These are phyloP conservation scores for Drosophila micromelanica DNA, from an alignment of 1,140 invertebrate species.

Conservation along the genomic window DNA sequence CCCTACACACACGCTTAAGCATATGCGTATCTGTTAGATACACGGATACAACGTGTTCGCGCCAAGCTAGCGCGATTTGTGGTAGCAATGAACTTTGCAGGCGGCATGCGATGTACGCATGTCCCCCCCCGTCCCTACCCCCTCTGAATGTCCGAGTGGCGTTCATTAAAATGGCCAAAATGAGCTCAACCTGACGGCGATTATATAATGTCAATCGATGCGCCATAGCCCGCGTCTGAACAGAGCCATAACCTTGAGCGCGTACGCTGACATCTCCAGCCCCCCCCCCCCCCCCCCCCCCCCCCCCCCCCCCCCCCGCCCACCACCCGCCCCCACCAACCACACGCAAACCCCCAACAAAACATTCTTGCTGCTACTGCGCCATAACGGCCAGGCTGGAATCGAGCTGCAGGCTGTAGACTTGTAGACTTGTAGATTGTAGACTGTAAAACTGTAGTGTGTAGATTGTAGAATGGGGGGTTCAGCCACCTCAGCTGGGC, in stretches of 20 bases:
- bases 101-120: slow-evolving; percentile 14
- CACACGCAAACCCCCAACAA: too few relatives aligned
- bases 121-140: too few relatives aligned
- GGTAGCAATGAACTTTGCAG: slow-evolving; percentile 53
- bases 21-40: slow-evolving; percentile 28
- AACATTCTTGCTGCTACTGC: slow-evolving; percentile 72
- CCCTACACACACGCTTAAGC: slow-evolving; percentile 22
- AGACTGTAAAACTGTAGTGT: not conserved
- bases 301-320: too few relatives aligned
- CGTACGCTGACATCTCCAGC: slow-evolving; percentile 73
- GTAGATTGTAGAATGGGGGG: slow-evolving; percentile 20
- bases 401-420: slow-evolving; percentile 21
- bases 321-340: too few relatives aligned
- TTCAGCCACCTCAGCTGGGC: slow-evolving; percentile 47
- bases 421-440: not conserved
- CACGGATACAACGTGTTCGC: slow-evolving; percentile 38
- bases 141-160: not conserved
- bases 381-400: slow-evolving; percentile 53
- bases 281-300: too few relatives aligned
- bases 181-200: slow-evolving; percentile 57
- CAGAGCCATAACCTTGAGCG: slow-evolving; percentile 66
- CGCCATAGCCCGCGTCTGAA: slow-evolving; percentile 50
- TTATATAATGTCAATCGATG: slow-evolving; percentile 73
- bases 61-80: slow-evolving; percentile 1
- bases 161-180: slow-evolving; percentile 59